Conservation (phyloP, 2,113 vertebrate species). For the Lasiurus borealis region DNA sequence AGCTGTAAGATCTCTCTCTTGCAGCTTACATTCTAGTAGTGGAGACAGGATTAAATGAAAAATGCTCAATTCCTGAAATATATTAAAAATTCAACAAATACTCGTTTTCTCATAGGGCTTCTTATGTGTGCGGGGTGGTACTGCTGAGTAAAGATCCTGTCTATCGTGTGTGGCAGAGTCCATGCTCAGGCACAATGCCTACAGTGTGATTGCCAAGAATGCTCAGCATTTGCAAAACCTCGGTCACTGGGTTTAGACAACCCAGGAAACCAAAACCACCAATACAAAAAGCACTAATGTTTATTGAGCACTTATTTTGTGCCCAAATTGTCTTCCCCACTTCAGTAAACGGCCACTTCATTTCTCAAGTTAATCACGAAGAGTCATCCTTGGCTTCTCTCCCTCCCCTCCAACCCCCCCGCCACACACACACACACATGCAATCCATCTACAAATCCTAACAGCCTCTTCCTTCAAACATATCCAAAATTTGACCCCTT, state of each 20-base stretch:
- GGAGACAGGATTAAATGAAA: not conserved
- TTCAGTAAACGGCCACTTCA: not conserved
- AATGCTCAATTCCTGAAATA: not conserved
- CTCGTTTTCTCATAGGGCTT: conserved; percentile 14
- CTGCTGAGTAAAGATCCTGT: not conserved
- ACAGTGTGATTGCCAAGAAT: not conserved
- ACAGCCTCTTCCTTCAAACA: not conserved
- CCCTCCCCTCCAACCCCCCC: not conserved
- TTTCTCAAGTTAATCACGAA: not conserved
- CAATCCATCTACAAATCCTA: not conserved
- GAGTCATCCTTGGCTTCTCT: not conserved
- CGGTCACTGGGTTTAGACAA: conserved; percentile 9
- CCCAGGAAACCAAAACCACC: conserved; percentile 24
- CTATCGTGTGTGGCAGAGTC: not conserved
- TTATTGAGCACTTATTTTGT: conserved; percentile 31
- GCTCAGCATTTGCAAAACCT: conserved; percentile 35
- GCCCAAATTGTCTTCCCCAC: not conserved
- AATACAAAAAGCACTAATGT: not conserved
- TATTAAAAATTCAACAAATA: not conserved
- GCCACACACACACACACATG: not conserved
- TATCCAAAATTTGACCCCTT: not conserved
- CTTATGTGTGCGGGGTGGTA: not conserved
- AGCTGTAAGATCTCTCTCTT: not conserved
- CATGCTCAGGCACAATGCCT: not conserved
- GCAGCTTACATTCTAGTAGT: not conserved